Percentiles rank a stretch among this genome's conserved stretches.
These are phyloP conservation scores for Tringa solitaria DNA, from an alignment of 2,113 vertebrate genomes.

Conservation along the genomic window DNA sequence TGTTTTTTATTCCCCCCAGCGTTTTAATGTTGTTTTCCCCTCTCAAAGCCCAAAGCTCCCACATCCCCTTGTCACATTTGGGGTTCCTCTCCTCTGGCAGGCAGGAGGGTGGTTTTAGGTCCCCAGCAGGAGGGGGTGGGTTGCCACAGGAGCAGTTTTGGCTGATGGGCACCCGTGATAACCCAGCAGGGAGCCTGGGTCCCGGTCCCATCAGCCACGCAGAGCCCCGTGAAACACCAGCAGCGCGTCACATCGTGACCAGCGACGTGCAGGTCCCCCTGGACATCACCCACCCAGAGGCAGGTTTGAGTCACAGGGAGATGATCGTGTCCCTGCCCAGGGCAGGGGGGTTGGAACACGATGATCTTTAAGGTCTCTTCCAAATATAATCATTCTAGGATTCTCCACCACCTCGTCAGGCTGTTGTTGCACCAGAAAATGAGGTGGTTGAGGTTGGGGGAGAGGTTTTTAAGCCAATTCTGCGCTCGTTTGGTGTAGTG, in stretches of 20 bases:
- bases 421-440: background rate
- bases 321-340: background rate
- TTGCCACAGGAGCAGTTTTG: background rate
- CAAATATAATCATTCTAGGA: no score
- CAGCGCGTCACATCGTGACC: rapidly evolving
- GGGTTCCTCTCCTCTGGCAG: background rate
- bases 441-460: background rate
- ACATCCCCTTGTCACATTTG: background rate
- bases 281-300: background rate
- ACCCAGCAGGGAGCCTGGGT: background rate
- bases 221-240: background rate
- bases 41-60: background rate
- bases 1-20: background rate
- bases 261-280: background rate
- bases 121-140: background rate
- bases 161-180: rapidly evolving
- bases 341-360: no score
- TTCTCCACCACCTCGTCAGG: background rate
- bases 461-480: background rate
- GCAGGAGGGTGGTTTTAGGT: background rate
- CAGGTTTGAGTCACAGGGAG: background rate
- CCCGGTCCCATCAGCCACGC: rapidly evolving
- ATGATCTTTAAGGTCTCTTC: no score
- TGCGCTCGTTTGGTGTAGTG: background rate
- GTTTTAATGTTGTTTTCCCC: background rate